phyloP scores from a whole-genome alignment of 1,140 invertebrate species.

The Trachymyrmex septentrionalis region DNA sequence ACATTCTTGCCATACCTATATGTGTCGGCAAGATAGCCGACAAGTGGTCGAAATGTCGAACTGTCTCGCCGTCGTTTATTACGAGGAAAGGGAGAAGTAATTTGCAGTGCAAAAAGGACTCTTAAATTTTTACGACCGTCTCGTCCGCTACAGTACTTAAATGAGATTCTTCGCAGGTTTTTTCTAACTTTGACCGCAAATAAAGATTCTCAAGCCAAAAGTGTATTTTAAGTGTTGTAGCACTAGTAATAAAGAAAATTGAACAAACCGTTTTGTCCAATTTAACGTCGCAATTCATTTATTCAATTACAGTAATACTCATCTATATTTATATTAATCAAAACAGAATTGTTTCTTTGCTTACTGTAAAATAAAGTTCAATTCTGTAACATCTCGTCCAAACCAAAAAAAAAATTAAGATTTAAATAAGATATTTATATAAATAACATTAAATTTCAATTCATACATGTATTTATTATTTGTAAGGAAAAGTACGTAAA shows the following conservation, averaged over 20 bases:
- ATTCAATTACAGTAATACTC: neutral
- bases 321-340: neutral
- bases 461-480: neutral
- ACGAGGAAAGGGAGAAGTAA: conserved; percentile 45
- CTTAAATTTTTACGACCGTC: conserved; percentile 58
- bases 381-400: neutral
- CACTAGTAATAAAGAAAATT: conserved; percentile 3
- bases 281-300: neutral
- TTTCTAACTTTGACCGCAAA: conserved; percentile 36
- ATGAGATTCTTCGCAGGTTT: conserved; percentile 56
- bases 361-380: neutral
- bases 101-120: conserved; percentile 50
- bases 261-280: neutral
- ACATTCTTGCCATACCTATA: neutral
- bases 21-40: conserved; percentile 34
- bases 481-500: neutral
- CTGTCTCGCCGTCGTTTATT: conserved; percentile 59
- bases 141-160: conserved; percentile 40
- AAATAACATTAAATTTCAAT: neutral
- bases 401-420: neutral
- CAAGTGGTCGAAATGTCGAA: conserved; percentile 60
- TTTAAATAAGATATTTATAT: neutral
- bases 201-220: conserved; percentile 23
- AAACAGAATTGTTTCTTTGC: neutral
- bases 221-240: neutral